A percentile compares a stretch with the other conserved stretches of the same genome.
Evolutionary conservation across 1,140 invertebrate genomes (phyloP).

Genomic region (Brachystomella parvula): DNA sequence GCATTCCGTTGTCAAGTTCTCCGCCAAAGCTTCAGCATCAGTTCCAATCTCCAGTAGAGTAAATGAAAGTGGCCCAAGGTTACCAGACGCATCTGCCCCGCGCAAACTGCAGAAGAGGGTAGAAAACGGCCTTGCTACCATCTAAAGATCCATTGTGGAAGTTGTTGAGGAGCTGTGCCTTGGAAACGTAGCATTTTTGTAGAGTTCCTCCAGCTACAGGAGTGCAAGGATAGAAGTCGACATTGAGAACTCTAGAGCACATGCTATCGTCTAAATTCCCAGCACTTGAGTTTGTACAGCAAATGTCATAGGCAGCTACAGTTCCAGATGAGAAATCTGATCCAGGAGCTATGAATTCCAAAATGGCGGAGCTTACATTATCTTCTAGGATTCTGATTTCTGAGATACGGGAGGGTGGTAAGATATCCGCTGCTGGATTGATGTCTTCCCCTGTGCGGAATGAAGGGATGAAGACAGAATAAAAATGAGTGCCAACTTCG

Average conservation of each 20-base stretch:
- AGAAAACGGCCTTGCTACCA: neutral
- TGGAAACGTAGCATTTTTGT: conserved; percentile 10
- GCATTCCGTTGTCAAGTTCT: conserved; percentile 11
- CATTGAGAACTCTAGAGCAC: neutral
- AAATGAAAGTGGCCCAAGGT: conserved; percentile 13
- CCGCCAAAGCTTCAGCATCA: neutral
- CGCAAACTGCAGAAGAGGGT: conserved; percentile 14
- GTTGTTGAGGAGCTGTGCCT: neutral
- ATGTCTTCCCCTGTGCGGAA: conserved; percentile 22
- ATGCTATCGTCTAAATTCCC: conserved; percentile 8
- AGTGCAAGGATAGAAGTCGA: neutral
- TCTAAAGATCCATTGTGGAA: neutral
- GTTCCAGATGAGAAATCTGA: neutral
- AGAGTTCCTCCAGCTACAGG: neutral
- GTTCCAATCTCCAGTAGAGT: conserved; percentile 2
- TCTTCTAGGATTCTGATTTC: neutral
- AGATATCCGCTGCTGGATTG: neutral
- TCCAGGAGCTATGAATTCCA: conserved; percentile 17
- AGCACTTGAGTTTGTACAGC: conserved; percentile 7
- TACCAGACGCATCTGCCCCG: conserved; percentile 9
- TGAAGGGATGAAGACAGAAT: conserved; percentile 10
- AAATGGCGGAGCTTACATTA: neutral
- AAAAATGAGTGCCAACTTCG: neutral
- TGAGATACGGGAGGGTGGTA: conserved; percentile 22
- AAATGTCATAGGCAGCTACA: conserved; percentile 21